Evolutionary conservation across 2,888 invertebrate genomes (phyloP).

Genomic region (Cephus pygmeus): DNA sequence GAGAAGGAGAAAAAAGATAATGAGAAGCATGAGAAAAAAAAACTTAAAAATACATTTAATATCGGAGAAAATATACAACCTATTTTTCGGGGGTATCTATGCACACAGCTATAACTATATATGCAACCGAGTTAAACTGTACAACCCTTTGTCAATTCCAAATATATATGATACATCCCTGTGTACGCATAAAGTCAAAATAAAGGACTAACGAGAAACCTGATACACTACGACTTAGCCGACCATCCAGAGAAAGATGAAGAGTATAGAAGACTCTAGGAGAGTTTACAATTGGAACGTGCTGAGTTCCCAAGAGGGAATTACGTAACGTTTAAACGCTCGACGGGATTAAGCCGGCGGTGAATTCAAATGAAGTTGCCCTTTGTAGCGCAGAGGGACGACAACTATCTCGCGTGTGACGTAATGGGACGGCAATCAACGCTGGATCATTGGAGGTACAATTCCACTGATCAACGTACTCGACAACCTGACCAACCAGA

Average conservation of each 20-base stretch:
- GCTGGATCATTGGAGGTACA: constrained; percentile 36
- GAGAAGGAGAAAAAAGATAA: not conserved
- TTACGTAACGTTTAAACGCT: constrained; percentile 35
- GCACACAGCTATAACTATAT: too few relatives aligned
- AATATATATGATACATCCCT: not conserved
- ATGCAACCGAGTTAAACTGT: too few relatives aligned
- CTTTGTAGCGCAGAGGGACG: constrained; percentile 28
- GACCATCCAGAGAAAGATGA: not conserved
- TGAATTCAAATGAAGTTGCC: constrained; percentile 17
- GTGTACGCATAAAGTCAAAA: not conserved
- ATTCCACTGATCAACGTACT: constrained; percentile 27
- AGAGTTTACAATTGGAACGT: not conserved
- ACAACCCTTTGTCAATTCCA: not conserved
- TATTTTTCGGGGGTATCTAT: not conserved
- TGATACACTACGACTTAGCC: not conserved
- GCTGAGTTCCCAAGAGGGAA: constrained; percentile 12
- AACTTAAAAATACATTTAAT: not conserved
- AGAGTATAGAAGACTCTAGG: not conserved
- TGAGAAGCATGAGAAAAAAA: not conserved
- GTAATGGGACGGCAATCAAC: constrained; percentile 42
- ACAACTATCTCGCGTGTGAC: constrained; percentile 29
- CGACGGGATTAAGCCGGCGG: not conserved
- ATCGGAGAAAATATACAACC: not conserved
- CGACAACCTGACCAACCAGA: constrained; percentile 16
- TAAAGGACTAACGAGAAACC: not conserved